Evolutionary conservation across 2,888 invertebrate species (phyloP).

Genomic region (Trissoscelio sp.): DNA sequence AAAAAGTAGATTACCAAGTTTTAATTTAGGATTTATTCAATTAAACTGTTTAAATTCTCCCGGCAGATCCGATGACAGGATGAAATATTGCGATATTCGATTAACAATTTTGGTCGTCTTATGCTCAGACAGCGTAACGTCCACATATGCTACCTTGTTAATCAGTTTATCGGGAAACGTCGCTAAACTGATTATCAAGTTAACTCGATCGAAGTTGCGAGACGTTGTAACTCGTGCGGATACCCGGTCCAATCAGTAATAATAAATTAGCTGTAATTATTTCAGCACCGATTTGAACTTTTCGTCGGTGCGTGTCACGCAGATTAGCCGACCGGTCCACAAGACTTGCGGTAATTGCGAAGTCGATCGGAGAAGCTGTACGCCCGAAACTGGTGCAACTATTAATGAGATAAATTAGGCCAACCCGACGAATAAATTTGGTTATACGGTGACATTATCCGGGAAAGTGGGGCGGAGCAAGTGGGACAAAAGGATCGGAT

Average conservation of each 20-base stretch:
- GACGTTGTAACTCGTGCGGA: conserved; percentile 29
- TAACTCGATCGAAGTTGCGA: conserved; percentile 50
- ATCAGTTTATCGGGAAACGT: conserved; percentile 46
- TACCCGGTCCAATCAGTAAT: conserved; percentile 32
- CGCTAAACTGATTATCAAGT: conserved; percentile 52
- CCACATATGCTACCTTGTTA: conserved; percentile 33
- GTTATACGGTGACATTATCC: conserved; percentile 21
- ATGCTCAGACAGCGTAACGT: conserved; percentile 39
- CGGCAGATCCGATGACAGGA: conserved; percentile 10
- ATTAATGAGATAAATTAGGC: conserved; percentile 41
- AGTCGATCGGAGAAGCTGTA: conserved; percentile 13
- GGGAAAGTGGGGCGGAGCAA: neutral
- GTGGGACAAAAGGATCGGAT: conserved; percentile 7
- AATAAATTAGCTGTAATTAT: conserved; percentile 46
- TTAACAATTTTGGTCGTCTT: conserved; percentile 33
- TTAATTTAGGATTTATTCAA: no score
- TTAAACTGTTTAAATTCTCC: conserved; percentile 1
- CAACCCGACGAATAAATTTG: conserved; percentile 34
- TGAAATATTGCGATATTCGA: conserved; percentile 41
- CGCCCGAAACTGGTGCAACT: conserved; percentile 5
- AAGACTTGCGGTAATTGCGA: conserved; percentile 13
- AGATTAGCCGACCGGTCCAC: conserved; percentile 9
- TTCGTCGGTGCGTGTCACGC: conserved; percentile 2
- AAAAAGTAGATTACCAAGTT: no score
- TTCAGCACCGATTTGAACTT: conserved; percentile 18